Evolutionary conservation across 2,113 vertebrate genomes (phyloP).

Genomic region (Spea bombifrons): DNA sequence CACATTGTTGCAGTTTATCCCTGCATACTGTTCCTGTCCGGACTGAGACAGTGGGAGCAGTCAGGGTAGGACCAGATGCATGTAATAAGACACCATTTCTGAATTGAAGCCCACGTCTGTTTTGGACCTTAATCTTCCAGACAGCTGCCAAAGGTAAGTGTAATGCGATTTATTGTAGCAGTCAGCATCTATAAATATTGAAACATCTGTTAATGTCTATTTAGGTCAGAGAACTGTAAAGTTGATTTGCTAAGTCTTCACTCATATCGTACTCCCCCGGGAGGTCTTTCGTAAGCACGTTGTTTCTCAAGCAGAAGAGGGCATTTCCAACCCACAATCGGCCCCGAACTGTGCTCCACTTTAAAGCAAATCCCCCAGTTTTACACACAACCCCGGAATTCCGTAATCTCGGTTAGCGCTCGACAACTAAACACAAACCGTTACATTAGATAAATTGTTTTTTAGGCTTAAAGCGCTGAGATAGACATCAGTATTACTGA

Average conservation of each 20-base stretch:
- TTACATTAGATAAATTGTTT: conserved; percentile 42
- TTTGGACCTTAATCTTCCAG: conserved; percentile 34
- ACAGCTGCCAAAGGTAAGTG: conserved; percentile 43
- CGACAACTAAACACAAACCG: conserved; percentile 26
- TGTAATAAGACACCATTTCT: conserved; percentile 33
- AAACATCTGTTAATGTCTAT: conserved; percentile 43
- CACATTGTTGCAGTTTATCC: too few relatives aligned
- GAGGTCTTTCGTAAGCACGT: conserved; percentile 5
- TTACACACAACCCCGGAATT: background rate
- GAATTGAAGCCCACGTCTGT: conserved; percentile 31
- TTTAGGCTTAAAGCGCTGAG: conserved; percentile 26
- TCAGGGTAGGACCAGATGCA: conserved; percentile 24
- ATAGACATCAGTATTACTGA: conserved; percentile 27
- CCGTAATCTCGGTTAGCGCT: conserved; percentile 26
- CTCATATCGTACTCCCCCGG: background rate
- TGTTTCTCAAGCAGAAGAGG: conserved; percentile 13
- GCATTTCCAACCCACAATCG: background rate
- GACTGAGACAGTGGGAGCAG: background rate
- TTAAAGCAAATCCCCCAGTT: conserved; percentile 2
- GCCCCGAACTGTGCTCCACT: background rate
- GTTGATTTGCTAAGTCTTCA: conserved; percentile 38
- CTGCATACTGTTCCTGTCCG: too few relatives aligned
- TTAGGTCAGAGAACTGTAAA: conserved; percentile 37
- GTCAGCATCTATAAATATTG: conserved; percentile 38
- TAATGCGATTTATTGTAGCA: conserved; percentile 44